Evolutionary conservation across 2,113 vertebrate species (phyloP).

Genomic region (Bujurquina vittata): DNA sequence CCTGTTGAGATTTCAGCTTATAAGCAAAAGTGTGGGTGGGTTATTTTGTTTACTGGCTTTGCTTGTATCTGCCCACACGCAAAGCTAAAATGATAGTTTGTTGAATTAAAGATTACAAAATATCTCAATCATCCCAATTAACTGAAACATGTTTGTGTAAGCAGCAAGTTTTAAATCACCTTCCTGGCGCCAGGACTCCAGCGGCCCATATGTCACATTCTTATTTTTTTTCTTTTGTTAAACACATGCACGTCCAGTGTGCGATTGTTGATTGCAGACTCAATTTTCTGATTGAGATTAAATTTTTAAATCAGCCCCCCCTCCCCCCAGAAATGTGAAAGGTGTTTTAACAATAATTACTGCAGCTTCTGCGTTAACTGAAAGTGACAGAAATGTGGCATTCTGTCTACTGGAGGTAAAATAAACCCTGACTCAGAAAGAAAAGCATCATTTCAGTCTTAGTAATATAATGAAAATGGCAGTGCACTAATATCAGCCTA

Average conservation of each 20-base stretch:
- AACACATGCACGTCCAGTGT: not conserved
- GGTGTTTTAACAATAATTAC: not conserved
- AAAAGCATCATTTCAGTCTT: not conserved
- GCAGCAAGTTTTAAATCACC: slow-evolving; percentile 10
- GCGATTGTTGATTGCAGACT: not conserved
- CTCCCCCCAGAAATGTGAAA: not conserved
- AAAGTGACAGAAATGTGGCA: not conserved
- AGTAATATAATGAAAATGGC: slow-evolving; percentile 8
- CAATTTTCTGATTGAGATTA: not conserved
- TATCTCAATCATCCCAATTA: slow-evolving; percentile 40
- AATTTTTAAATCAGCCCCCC: not conserved
- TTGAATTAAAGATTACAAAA: slow-evolving; percentile 52
- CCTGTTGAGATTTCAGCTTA: slow-evolving; percentile 42
- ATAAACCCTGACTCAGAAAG: not conserved
- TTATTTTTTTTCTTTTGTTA: not conserved
- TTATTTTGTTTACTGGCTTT: slow-evolving; percentile 55
- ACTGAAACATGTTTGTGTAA: slow-evolving; percentile 25
- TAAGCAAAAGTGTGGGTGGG: slow-evolving; percentile 43
- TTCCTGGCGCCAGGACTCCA: not conserved
- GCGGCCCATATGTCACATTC: not conserved
- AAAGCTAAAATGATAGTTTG: slow-evolving; percentile 19
- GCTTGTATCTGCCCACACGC: slow-evolving; percentile 53
- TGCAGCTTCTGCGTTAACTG: not conserved
- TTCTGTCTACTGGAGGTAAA: not conserved
- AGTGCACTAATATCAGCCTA: not conserved